Evolutionary conservation across 2,888 invertebrate species (phyloP), one percentile per base, ranked within the genome.

Genomic region (Eupeodes latifasciatus): DNA sequence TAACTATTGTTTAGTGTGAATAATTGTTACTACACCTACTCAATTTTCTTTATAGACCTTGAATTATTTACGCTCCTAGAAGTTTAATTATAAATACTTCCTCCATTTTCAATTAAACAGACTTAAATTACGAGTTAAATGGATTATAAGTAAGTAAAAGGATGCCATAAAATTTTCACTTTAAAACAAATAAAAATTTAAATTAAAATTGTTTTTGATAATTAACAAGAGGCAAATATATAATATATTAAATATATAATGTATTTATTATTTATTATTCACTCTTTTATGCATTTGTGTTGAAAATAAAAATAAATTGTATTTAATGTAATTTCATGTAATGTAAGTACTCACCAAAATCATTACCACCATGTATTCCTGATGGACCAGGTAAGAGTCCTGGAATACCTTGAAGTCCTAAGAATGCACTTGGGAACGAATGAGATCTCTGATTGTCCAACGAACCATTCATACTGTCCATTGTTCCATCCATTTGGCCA

Each of bases 351-450:
- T 96, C 94, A 96, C 97, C 97, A 94, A 97, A 97, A 94, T 96
- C 97, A 94, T 96, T 96, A 94, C 96, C 95, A 92, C 95, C 95
- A 91, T 96, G 96, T 93, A 97, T 96, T 92, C 97, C 97, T 89
- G 98, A 98, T 53, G 97, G 97, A 91, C 98, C 97, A 88, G 98
- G 97, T 93, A 98, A 95, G 91, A 98, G 95, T 91, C 97, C 97
- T 94, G 96, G 93, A 93, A 96, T 93, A 90, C 95, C 97, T 96
- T 96, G 97, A 91, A 97, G 94, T 91, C 97, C 97, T 90, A 97
- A 95, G 90, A 97, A 95, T 91, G 96, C 96, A 91, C 96, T 96
- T 44, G 97, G 97, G 94, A 97, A 97, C 91, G 96, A 96, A 91
- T 96, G 96, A 89, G 96, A 95, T 92, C 96, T 94, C 90, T 95